phyloP scores from a whole-genome alignment of 2,797 vertebrate genomes.

The Acanthornis magna region DNA sequence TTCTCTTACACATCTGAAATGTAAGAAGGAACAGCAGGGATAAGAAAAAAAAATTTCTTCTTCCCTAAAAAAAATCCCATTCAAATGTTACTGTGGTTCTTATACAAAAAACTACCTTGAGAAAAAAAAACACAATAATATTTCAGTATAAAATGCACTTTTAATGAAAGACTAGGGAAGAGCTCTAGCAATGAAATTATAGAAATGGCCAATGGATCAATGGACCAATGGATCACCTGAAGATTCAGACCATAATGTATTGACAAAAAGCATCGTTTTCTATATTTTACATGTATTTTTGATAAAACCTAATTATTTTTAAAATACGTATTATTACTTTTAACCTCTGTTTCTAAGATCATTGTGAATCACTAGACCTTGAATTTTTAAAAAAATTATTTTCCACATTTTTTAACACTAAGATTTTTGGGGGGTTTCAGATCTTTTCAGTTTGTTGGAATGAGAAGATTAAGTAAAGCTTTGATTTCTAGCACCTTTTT shows the following conservation, averaged over 20 bases:
- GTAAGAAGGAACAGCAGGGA: neutral
- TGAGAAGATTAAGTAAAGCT: conserved; percentile 9
- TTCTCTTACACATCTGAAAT: neutral
- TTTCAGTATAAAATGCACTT: neutral
- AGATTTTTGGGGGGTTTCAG: neutral
- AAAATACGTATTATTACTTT: neutral
- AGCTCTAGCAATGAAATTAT: neutral
- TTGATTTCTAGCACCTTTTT: conserved; percentile 28
- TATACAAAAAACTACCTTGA: neutral
- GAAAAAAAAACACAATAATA: neutral
- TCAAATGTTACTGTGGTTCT: neutral
- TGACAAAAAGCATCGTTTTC: neutral
- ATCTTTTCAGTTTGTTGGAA: neutral
- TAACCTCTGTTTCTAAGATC: neutral
- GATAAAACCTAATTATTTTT: neutral
- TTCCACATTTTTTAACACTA: neutral
- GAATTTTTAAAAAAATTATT: neutral
- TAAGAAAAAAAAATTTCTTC: neutral
- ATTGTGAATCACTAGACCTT: neutral
- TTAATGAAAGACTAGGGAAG: neutral
- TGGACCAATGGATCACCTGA: neutral
- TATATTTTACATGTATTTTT: neutral
- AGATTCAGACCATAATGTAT: neutral
- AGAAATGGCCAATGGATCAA: neutral
- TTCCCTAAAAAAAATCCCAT: neutral